phyloP scores from a whole-genome alignment of 1,140 invertebrate species.

The Anagrus nilaparvatae region DNA sequence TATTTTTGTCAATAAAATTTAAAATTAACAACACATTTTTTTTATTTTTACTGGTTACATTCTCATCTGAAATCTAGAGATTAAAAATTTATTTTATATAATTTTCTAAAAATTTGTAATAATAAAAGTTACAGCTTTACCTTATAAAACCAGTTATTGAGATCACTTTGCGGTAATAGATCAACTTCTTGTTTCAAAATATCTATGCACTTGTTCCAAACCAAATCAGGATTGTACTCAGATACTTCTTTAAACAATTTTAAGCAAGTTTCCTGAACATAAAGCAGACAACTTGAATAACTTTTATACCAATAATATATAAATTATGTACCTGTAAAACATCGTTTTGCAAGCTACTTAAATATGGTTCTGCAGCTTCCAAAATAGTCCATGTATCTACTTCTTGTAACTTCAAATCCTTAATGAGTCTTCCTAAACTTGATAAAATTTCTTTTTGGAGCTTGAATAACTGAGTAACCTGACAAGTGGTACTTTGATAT shows the following conservation, averaged over 20 bases:
- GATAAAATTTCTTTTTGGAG: conserved; percentile 47
- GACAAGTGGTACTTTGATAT: conserved; percentile 46
- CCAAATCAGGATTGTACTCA: conserved; percentile 32
- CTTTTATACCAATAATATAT: not conserved
- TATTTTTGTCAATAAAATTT: no score
- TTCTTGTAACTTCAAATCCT: conserved; percentile 43
- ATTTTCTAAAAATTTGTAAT: not conserved
- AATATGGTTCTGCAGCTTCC: conserved; percentile 40
- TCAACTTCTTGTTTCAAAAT: conserved; percentile 24
- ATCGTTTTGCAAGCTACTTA: conserved; percentile 48
- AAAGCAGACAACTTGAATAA: not conserved
- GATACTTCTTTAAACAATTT: conserved; percentile 32
- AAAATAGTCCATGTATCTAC: conserved; percentile 41
- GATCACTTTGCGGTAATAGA: conserved; percentile 13
- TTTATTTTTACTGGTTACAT: conserved; percentile 17
- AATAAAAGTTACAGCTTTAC: conserved; percentile 9
- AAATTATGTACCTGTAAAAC: conserved; percentile 45
- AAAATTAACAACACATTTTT: conserved; percentile 21
- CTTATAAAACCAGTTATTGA: conserved; percentile 18
- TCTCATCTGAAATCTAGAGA: conserved; percentile 14
- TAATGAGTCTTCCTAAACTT: conserved; percentile 42
- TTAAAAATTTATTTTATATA: conserved; percentile 2
- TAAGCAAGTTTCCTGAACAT: conserved; percentile 27
- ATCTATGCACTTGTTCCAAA: conserved; percentile 35
- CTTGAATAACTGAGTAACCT: conserved; percentile 49